Conservation (phyloP, 2,113 vertebrate genomes). For the Amazona vittata region DNA sequence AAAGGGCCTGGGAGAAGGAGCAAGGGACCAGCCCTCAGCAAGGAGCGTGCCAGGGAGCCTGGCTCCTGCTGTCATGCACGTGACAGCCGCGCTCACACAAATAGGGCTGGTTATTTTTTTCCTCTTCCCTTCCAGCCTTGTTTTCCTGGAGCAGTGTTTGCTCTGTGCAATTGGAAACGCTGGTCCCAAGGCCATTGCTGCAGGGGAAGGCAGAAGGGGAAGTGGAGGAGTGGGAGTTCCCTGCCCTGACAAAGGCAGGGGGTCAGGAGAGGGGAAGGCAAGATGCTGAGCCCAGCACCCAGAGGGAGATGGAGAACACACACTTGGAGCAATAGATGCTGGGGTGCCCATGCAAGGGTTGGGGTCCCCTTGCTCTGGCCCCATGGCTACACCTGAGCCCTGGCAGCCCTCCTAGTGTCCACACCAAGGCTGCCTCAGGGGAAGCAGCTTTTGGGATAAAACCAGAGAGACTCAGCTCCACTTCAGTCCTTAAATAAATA, state of each 20-base stretch:
- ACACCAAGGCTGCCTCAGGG: neutral
- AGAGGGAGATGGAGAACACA: fast-evolving
- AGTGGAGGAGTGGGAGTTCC: neutral
- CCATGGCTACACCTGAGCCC: fast-evolving
- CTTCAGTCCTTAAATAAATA: conserved; percentile 72
- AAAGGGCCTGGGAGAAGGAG: fast-evolving
- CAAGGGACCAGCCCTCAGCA: neutral
- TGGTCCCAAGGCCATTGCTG: neutral
- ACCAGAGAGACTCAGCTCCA: conserved; percentile 11
- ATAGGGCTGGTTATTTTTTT: neutral
- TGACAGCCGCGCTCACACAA: neutral
- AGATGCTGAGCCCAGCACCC: neutral
- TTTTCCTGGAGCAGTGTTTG: neutral
- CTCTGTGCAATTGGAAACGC: neutral
- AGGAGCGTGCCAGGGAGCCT: neutral
- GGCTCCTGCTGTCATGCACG: neutral
- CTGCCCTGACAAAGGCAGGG: neutral
- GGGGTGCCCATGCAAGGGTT: neutral
- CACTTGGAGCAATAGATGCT: neutral
- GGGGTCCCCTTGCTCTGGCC: neutral
- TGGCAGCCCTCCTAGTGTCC: neutral
- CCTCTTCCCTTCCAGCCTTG: neutral
- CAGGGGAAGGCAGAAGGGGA: neutral
- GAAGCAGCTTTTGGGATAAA: neutral
- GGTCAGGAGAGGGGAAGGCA: neutral